phyloP scores from a whole-genome alignment of 2,797 vertebrate genomes.

The Danio choprae region DNA sequence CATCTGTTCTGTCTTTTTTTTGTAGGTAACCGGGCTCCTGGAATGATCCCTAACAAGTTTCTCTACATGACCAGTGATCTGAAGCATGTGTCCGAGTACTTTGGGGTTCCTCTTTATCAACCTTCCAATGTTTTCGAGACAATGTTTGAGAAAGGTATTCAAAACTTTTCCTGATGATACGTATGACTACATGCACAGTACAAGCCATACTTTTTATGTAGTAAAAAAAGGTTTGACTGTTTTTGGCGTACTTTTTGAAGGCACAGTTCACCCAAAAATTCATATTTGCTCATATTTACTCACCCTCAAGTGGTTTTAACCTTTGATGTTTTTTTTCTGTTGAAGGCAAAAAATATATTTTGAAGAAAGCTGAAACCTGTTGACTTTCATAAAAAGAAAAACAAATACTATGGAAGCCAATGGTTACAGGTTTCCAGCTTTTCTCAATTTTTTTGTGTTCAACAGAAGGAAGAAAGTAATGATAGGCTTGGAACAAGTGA shows the following conservation, averaged over 20 bases:
- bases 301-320: no score
- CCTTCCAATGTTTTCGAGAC: constrained; percentile 74
- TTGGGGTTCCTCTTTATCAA: constrained; percentile 76
- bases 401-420: no score
- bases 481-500: no score
- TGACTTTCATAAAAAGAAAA: no score
- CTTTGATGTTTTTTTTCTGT: no score
- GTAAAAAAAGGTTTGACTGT: not conserved
- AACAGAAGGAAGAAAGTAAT: no score
- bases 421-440: no score
- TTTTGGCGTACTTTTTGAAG: not conserved
- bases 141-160: constrained; percentile 82
- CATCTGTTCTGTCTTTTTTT: constrained; percentile 52
- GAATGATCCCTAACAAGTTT: constrained; percentile 81
- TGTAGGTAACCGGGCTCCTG: constrained; percentile 88
- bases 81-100: constrained; percentile 72
- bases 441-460: no score
- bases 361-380: no score
- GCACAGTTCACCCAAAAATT: no score
- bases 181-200: not conserved
- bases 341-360: no score
- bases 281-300: no score
- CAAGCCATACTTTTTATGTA: not conserved
- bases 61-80: constrained; percentile 82
- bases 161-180: not conserved